A percentile compares a stretch with the other conserved stretches of the same genome.
Evolutionary conservation across 2,888 invertebrate genomes (phyloP).

Genomic region (Baccha elongata): DNA sequence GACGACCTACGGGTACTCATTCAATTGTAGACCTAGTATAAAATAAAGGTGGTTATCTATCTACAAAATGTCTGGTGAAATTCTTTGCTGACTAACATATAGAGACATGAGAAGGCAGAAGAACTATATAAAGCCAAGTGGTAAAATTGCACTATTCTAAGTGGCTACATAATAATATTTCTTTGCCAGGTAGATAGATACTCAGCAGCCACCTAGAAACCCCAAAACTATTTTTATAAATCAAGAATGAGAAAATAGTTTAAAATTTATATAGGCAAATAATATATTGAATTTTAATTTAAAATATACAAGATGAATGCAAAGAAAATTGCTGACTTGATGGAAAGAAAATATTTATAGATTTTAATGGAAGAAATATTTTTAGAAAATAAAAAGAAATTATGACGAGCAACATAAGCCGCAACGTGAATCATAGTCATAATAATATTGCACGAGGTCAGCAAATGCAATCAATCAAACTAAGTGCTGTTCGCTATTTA

Average conservation of each 20-base stretch:
- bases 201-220: conserved; percentile 9
- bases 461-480: too few relatives aligned
- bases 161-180: conserved; percentile 2
- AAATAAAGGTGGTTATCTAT: too few relatives aligned
- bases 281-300: conserved; percentile 38
- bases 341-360: conserved; percentile 54
- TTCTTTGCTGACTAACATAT: conserved; percentile 48
- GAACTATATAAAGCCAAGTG: neutral
- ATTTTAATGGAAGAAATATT: conserved; percentile 56
- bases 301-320: neutral
- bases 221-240: conserved; percentile 44
- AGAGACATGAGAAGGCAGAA: conserved; percentile 1
- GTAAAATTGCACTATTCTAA: conserved; percentile 37
- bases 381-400: conserved; percentile 24
- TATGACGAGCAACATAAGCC: neutral
- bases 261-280: conserved; percentile 31
- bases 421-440: conserved; percentile 4
- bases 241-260: too few relatives aligned
- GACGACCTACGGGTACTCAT: conserved; percentile 25
- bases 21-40: conserved; percentile 21
- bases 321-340: neutral
- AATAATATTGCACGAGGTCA: neutral
- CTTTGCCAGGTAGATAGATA: neutral
- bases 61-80: conserved; percentile 17
- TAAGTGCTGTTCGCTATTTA: too few relatives aligned